Evolutionary conservation across 2,113 vertebrate genomes (phyloP).

Genomic region (Proterorhinus semilunaris): DNA sequence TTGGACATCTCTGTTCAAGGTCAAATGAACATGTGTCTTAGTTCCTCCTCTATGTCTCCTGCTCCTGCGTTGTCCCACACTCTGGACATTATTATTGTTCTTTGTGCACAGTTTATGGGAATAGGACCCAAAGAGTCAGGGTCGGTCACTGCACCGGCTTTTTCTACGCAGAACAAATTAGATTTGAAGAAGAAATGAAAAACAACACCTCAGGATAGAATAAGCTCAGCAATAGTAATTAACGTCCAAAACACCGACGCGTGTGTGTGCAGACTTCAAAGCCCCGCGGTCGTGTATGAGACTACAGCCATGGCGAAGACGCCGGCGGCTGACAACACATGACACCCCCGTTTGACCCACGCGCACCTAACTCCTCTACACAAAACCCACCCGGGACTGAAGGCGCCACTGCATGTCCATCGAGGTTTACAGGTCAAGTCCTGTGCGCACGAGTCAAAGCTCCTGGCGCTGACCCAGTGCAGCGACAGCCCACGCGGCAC

Average conservation of each 20-base stretch:
- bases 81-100: not conserved
- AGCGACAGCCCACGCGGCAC: not conserved
- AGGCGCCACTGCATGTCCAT: not conserved
- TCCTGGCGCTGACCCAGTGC: constrained; percentile 11
- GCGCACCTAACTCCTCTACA: constrained; percentile 5
- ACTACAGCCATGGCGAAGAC: constrained; percentile 21
- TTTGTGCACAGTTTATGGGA: not conserved
- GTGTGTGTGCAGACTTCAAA: constrained; percentile 28
- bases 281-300: constrained; percentile 42
- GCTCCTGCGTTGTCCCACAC: not conserved
- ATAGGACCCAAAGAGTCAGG: not conserved
- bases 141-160: not conserved
- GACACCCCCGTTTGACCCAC: constrained; percentile 17
- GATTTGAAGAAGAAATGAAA: not conserved
- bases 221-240: not conserved
- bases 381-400: not conserved
- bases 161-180: not conserved
- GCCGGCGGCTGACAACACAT: constrained; percentile 38
- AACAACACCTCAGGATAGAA: not conserved
- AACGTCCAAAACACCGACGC: not conserved
- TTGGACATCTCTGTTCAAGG: not conserved
- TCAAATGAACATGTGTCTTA: not conserved
- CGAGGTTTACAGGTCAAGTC: constrained; percentile 16
- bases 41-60: not conserved
- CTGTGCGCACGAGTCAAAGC: constrained; percentile 5